phyloP scores from a whole-genome alignment of 2,888 invertebrate genomes.

The Serripes groenlandicus region DNA sequence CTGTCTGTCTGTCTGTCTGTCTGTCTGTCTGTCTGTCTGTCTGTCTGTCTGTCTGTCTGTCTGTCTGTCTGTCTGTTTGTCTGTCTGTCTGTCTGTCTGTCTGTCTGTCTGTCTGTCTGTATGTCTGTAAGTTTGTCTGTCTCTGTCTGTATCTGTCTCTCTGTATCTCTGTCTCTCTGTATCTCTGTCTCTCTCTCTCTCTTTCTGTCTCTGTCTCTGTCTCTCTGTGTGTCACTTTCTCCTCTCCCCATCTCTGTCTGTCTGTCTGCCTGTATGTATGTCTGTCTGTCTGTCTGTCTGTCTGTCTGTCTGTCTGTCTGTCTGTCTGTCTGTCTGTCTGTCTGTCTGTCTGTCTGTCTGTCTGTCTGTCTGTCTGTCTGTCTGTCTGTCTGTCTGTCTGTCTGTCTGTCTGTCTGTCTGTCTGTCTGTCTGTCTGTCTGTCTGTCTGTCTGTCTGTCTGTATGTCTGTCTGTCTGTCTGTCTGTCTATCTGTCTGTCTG shows the following conservation, averaged over 20 bases:
- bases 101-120: neutral
- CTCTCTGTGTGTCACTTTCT: neutral
- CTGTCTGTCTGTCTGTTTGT: neutral
- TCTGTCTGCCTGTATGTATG: neutral
- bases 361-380: constrained; percentile 28
- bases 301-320: neutral
- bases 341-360: constrained; percentile 23
- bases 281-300: neutral
- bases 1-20: neutral
- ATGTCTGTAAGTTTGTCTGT: neutral
- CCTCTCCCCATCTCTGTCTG: neutral
- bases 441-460: neutral
- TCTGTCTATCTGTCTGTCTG: neutral
- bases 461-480: neutral
- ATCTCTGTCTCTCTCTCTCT: neutral
- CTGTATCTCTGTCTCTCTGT: neutral
- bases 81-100: neutral
- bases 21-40: neutral
- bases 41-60: neutral
- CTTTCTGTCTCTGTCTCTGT: neutral
- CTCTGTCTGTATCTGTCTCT: neutral
- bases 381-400: constrained; percentile 8
- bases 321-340: constrained; percentile 8
- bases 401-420: neutral
- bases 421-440: neutral